Evolutionary conservation across 2,113 vertebrate genomes (phyloP), one percentile per base, ranked within the genome.

Genomic region (Apus apus): DNA sequence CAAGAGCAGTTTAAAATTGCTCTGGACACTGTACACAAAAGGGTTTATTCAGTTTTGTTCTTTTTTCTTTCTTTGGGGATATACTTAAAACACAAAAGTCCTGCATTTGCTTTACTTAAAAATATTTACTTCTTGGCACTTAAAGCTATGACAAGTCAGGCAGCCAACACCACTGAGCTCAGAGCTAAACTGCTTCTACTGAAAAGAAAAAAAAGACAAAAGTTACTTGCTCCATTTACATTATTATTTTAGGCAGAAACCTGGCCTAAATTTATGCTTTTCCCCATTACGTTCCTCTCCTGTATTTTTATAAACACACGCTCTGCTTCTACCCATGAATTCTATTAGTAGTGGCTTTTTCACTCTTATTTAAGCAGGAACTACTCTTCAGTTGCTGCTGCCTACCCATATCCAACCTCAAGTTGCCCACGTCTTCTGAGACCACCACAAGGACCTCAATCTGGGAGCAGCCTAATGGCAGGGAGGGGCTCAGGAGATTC

Each of bases 1-100:
- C 48, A 84, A 75, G 45, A 72, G 30, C 26, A 87, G 66, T 86
- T 92, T 54, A 72, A 77, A 93, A 84, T 30, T 61, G 29, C 11
- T 77, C 71, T 80, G 87, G 91, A 96, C 54, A 66, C 67, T 30
- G 40, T 21, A 94, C 36, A 87, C 51, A 64, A 73, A 96, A 83
- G 32, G 56, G 32, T 70, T 89, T 75, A 58, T 87, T 60, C 1
- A 2, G 13, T 78, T 89, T 91, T 53, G 19, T 62, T 15, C 22
- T 65, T 46, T 43, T 58, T 21, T 13, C 34, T 89, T 87, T 50
- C 68, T 62, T 57, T 66, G 22, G 50, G 50, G 22, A 50, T 50
- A 50, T 50, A 50, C 50, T 50, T 50, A 50, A 25, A 50, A 23
- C 50, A 50, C 50, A 50, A 23, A 50, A 50, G 78, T 70, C 87